Evolutionary conservation across 2,797 vertebrate genomes (phyloP).

Genomic region (Hydrocynus forskahlii): DNA sequence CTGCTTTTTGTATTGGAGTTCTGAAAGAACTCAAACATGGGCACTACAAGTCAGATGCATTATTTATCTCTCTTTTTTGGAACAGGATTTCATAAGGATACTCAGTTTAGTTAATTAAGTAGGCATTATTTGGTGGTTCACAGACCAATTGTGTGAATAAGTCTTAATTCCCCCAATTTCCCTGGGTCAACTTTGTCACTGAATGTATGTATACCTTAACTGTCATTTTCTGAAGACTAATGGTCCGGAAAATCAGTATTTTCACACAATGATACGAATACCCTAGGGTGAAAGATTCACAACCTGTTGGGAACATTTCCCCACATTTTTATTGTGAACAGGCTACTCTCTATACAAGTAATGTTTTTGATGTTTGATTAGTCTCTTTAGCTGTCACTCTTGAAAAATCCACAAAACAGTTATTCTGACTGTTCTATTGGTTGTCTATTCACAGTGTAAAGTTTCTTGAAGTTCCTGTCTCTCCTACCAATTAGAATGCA

Average conservation of each 20-base stretch:
- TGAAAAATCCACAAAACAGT: not conserved
- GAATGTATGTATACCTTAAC: not conserved
- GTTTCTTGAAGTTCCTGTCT: conserved; percentile 18
- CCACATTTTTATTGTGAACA: too few species aligned
- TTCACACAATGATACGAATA: not conserved
- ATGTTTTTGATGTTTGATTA: not conserved
- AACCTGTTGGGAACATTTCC: too few species aligned
- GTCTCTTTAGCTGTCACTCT: not conserved
- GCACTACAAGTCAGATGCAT: conserved; percentile 17
- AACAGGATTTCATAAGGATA: not conserved
- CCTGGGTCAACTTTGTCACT: conserved; percentile 29
- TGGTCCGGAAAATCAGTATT: conserved; percentile 12
- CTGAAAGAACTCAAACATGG: conserved; percentile 51
- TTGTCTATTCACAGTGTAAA: not conserved
- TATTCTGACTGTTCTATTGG: not conserved
- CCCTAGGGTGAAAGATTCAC: too few species aligned
- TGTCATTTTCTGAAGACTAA: conserved; percentile 22
- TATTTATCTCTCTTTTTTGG: conserved; percentile 9
- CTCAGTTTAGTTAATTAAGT: not conserved
- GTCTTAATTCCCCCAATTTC: too few species aligned
- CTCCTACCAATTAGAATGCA: conserved; percentile 32
- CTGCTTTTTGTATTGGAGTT: conserved; percentile 72
- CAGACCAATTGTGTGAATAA: not conserved
- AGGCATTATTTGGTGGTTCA: not conserved
- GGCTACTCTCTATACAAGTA: not conserved